Percentiles rank a stretch among this genome's conserved stretches.
Evolutionary conservation across 2,888 invertebrate genomes (phyloP).

Genomic region (Terebella lapidaria): DNA sequence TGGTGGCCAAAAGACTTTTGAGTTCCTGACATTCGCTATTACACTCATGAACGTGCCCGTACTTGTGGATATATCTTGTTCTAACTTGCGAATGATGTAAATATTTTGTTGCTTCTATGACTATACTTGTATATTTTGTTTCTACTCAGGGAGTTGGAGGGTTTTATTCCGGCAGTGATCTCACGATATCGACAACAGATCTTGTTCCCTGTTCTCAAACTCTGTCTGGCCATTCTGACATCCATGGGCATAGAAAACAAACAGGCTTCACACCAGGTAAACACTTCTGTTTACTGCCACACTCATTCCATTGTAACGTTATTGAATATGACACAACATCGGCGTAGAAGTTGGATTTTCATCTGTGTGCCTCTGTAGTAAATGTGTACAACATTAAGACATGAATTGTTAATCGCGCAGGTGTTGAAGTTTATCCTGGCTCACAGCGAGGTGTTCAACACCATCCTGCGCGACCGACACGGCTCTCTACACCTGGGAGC

Average conservation of each 20-base stretch:
- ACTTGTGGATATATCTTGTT: too few species aligned
- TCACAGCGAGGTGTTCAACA: conserved; percentile 76
- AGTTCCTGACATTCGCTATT: too few species aligned
- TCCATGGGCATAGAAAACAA: conserved; percentile 79
- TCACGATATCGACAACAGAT: conserved; percentile 61
- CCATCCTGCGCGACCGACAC: conserved; percentile 64
- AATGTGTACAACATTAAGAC: too few species aligned
- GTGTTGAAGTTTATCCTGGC: conserved; percentile 73
- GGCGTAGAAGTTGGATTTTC: too few species aligned
- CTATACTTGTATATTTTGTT: too few species aligned
- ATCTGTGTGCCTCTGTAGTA: neutral
- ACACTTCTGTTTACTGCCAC: neutral
- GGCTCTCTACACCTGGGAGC: conserved; percentile 64
- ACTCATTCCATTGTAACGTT: neutral
- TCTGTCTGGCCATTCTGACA: conserved; percentile 77
- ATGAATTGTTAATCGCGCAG: too few species aligned
- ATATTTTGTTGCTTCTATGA: too few species aligned
- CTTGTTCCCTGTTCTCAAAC: conserved; percentile 69
- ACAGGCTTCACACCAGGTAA: conserved; percentile 61
- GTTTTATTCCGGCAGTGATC: conserved; percentile 23
- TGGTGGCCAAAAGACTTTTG: too few species aligned
- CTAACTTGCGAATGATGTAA: too few species aligned
- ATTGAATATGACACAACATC: too few species aligned
- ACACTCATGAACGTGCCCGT: too few species aligned
- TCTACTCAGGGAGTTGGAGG: conserved; percentile 13